These are phyloP conservation scores for Callinectes sapidus DNA, from an alignment of 2,888 invertebrate species.

Conservation along the genomic window DNA sequence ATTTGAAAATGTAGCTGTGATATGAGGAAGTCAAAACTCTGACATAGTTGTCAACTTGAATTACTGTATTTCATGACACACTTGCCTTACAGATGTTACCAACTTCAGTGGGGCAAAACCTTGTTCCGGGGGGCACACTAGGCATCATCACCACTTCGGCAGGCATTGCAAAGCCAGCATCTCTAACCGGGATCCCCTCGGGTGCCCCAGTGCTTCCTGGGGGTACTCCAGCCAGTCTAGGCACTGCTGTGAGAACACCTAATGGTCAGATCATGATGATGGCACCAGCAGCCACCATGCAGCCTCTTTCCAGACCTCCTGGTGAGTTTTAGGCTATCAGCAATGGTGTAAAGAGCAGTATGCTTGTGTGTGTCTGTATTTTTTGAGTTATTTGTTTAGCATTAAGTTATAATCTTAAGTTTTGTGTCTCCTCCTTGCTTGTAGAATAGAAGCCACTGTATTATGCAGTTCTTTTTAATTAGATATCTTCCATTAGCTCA, in stretches of 20 bases:
- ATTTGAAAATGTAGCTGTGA: not conserved
- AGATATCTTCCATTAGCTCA: not conserved
- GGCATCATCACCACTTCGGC: constrained; percentile 44
- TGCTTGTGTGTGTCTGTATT: not conserved
- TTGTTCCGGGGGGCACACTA: constrained; percentile 24
- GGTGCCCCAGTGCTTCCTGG: not conserved
- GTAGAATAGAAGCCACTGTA: not conserved
- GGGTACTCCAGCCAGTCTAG: not conserved
- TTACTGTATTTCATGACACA: not conserved
- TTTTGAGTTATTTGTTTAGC: not conserved
- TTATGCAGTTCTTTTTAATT: not conserved
- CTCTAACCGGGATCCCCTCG: not conserved
- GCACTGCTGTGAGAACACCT: constrained; percentile 37
- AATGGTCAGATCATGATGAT: constrained; percentile 63
- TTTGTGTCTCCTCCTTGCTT: not conserved
- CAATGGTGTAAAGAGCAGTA: not conserved
- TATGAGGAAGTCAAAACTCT: not conserved
- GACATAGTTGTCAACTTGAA: not conserved
- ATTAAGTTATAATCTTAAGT: not conserved
- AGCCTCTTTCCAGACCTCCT: constrained; percentile 47
- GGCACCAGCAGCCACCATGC: constrained; percentile 52
- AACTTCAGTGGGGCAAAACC: not conserved
- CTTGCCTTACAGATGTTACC: constrained; percentile 11
- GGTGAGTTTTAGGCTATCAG: constrained; percentile 40
- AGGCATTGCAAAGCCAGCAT: constrained; percentile 17